phyloP scores from a whole-genome alignment of 2,113 vertebrate species.

The Ranitomeya imitator region DNA sequence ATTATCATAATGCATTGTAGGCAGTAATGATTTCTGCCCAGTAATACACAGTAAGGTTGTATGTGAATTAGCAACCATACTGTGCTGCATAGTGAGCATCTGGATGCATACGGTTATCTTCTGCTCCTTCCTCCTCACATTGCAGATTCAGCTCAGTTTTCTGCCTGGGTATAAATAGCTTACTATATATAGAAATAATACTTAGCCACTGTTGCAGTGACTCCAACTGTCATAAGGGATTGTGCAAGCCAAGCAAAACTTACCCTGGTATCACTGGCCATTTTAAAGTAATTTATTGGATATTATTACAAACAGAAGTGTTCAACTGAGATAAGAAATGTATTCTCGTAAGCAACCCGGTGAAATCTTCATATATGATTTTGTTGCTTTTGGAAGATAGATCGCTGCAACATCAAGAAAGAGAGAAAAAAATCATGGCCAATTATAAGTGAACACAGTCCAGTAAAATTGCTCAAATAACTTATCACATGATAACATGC shows the following conservation, averaged over 20 bases:
- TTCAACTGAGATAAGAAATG: slow-evolving; percentile 4
- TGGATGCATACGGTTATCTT: not conserved
- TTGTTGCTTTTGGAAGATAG: not conserved
- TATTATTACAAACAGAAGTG: slow-evolving; percentile 1
- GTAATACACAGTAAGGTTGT: not conserved
- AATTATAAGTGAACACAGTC: not conserved
- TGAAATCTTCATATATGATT: not conserved
- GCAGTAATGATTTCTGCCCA: not conserved
- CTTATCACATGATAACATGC: not conserved
- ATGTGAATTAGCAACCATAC: slow-evolving; percentile 1
- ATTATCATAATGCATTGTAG: not conserved
- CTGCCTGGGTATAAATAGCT: slow-evolving; percentile 52
- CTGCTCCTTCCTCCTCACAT: not conserved
- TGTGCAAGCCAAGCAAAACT: slow-evolving; percentile 44
- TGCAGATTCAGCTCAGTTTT: slow-evolving; percentile 44
- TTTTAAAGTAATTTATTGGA: slow-evolving; percentile 15
- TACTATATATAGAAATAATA: slow-evolving; percentile 41
- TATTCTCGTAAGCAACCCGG: not conserved
- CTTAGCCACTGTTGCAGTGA: slow-evolving; percentile 23
- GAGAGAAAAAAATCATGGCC: not conserved
- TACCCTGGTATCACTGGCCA: not conserved
- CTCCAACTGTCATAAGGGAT: slow-evolving; percentile 37
- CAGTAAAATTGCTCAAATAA: not conserved
- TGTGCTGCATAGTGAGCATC: not conserved
- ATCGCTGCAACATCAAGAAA: not conserved